Evolutionary conservation across 2,797 vertebrate genomes (phyloP).

Genomic region (Steatocranus sp.): DNA sequence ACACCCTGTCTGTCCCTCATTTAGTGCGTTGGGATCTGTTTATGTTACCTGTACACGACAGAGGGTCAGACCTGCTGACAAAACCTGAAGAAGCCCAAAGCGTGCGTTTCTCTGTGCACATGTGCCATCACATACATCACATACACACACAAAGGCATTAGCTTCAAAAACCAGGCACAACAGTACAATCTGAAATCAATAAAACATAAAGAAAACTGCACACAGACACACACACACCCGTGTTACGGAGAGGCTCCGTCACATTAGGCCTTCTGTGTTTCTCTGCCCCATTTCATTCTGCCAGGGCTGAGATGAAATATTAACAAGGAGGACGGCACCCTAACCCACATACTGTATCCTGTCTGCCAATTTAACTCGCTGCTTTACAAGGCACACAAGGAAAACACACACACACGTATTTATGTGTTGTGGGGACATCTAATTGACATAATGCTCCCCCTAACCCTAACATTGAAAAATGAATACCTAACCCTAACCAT

Average conservation of each 20-base stretch:
- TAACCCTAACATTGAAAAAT: background rate
- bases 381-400: slow-evolving; percentile 14
- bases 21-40: background rate
- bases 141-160: background rate
- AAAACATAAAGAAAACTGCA: background rate
- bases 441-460: background rate
- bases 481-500: background rate
- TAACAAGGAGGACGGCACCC: slow-evolving; percentile 51
- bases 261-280: slow-evolving; percentile 12
- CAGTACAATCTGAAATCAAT: background rate
- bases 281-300: slow-evolving; percentile 54
- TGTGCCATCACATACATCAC: background rate
- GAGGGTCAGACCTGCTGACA: background rate
- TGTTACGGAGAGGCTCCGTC: background rate
- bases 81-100: background rate
- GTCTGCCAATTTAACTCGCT: slow-evolving; percentile 27
- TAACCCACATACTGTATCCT: slow-evolving; percentile 54
- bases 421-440: background rate
- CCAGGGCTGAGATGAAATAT: slow-evolving; percentile 55
- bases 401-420: background rate
- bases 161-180: background rate
- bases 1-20: background rate
- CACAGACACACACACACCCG: background rate
- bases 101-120: background rate
- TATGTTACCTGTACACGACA: background rate